Conservation (phyloP, 1,140 invertebrate species). For the Drosophila murphyi region DNA sequence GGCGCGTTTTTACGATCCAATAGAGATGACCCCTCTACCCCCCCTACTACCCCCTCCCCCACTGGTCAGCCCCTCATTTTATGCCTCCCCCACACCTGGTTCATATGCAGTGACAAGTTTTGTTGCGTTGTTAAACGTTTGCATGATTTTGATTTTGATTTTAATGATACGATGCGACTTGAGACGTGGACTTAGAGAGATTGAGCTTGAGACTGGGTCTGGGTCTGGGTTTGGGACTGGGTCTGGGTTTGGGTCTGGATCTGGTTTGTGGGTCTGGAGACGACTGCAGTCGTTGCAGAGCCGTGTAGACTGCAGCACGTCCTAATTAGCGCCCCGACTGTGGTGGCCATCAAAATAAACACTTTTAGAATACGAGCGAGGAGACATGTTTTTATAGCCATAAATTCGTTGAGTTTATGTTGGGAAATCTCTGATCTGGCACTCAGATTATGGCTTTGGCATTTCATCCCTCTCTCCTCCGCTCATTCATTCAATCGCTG, state of each 20-base stretch:
- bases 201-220: slow-evolving; percentile 1
- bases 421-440: slow-evolving; percentile 61
- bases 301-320: slow-evolving; percentile 40
- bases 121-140: slow-evolving; percentile 78
- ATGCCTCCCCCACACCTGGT: too few species aligned
- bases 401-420: slow-evolving; percentile 70
- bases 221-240: background rate
- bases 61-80: background rate
- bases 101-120: slow-evolving; percentile 66
- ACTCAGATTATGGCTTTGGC: slow-evolving; percentile 22
- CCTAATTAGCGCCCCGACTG: slow-evolving; percentile 76
- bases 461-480: background rate
- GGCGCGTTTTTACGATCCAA: slow-evolving; percentile 48
- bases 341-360: slow-evolving; percentile 79
- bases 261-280: too few species aligned
- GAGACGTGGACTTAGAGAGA: slow-evolving; percentile 13
- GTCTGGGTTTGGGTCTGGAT: background rate
- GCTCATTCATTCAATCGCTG: background rate
- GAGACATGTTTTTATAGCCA: slow-evolving; percentile 66
- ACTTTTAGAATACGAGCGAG: slow-evolving; percentile 76
- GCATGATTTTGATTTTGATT: slow-evolving; percentile 83
- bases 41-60: background rate
- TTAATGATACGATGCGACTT: slow-evolving; percentile 61
- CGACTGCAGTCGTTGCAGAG: too few species aligned
- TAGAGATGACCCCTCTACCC: background rate